Base-by-base conservation (phyloP, 2,113 vertebrate species). In the Psittacula cyanocephala region DNA sequence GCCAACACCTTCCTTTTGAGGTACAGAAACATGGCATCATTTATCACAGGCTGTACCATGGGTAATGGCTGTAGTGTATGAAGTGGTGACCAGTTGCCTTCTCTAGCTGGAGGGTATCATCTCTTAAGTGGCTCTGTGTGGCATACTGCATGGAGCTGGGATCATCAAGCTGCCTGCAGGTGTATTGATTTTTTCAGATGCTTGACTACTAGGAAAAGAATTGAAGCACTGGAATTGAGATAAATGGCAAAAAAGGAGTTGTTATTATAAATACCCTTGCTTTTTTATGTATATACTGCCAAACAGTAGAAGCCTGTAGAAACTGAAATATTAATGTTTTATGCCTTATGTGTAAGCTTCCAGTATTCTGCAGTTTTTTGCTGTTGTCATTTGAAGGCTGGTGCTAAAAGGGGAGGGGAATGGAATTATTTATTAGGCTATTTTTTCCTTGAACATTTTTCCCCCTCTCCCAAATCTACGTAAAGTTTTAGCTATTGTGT, bases 81-180 rank as follows among this genome's bases (percentile, higher is more conserved):
- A 8, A 49, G 11, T 9, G 28, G 43, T 88, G 52, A 49, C 37
- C 41, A 3, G 1, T 49, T 79, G n/a, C 11, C 23, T 59, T 28
- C n/a, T 90, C 47, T 93, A 15, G 3, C 62, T 89, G 43, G 50
- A 53, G 55, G n/a, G 19, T 44, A 1, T n/a, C 6, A 68, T 37
- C 88, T 65, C 37, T 76, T 65, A 31, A 82, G 37, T 31, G 17
- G 33, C 29, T 49, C 43, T 64, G 63, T 0, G 0, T 47, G 49
- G 25, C 22, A 19, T 7, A 3, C 22, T 0, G 3, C 4, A 0
- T 0, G 0, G 39, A 31, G 22, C 33, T 64, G 4, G 0, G 2
- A 25, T 35, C 68, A 41, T 70, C 52, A 14, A 49, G 17, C 23
- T 85, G 12, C 70, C 4, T 63, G 31, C 28, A 19, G 22, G 7